phyloP scores from a whole-genome alignment of 2,888 invertebrate genomes.

The Andrena marginata region DNA sequence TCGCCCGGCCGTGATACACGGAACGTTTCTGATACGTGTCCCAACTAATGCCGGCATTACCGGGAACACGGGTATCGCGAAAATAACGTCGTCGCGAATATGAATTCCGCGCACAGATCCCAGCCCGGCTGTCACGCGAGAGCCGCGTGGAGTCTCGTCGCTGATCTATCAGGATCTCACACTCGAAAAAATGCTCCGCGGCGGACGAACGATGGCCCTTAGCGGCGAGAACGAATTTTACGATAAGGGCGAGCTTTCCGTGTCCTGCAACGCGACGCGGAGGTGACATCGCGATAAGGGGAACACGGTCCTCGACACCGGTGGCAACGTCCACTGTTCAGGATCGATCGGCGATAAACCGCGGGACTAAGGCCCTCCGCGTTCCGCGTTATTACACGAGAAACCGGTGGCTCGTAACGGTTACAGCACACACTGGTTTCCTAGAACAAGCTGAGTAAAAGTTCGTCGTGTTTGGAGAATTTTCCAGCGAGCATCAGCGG shows the following conservation, averaged over 20 bases:
- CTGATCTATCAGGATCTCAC: neutral
- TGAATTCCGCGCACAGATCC: slow-evolving; percentile 31
- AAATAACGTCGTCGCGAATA: slow-evolving; percentile 37
- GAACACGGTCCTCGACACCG: neutral
- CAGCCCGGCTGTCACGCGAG: slow-evolving; percentile 14
- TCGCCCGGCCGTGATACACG: slow-evolving; percentile 54
- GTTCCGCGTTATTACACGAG: slow-evolving; percentile 57
- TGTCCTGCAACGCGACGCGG: neutral
- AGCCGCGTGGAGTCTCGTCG: neutral
- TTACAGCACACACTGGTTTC: slow-evolving; percentile 33
- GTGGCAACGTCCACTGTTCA: slow-evolving; percentile 5
- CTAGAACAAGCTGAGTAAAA: slow-evolving; percentile 3
- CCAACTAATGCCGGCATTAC: slow-evolving; percentile 55
- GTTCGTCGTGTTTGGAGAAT: slow-evolving; percentile 19
- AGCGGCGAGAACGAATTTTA: neutral
- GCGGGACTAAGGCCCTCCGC: slow-evolving; percentile 24
- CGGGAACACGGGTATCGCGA: slow-evolving; percentile 45
- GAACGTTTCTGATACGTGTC: slow-evolving; percentile 62
- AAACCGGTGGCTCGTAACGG: slow-evolving; percentile 59
- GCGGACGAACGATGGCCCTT: neutral
- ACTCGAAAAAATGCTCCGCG: neutral
- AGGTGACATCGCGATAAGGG: slow-evolving; percentile 22
- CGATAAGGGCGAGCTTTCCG: slow-evolving; percentile 7
- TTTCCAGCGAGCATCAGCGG: neutral
- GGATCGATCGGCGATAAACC: slow-evolving; percentile 48